Evolutionary conservation across 2,113 vertebrate species (phyloP), one percentile per base, ranked within the genome.

Genomic region (Solenodon paradoxus): DNA sequence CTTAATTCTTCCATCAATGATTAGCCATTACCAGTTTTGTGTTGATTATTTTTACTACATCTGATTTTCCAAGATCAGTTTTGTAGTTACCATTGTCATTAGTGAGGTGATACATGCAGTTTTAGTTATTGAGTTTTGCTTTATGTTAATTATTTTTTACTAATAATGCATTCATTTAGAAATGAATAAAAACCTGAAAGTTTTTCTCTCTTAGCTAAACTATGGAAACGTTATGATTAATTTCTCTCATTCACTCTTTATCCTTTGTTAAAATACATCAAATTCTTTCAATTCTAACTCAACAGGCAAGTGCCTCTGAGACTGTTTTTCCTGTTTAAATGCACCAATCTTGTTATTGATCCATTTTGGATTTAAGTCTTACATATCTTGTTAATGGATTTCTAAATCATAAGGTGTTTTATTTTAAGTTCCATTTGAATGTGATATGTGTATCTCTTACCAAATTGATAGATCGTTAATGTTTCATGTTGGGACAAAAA

Each of bases 391-490:
- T 64, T 88, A 85, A 77, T 96, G 72, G 35, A 77, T 94, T 97
- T 94, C 71, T 93, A 87, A 83, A 85, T 79, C 89, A 64, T 32
- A 93, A 3, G 8, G 9, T 69, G 26, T 11, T 84, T 93, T 80
- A 90, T 79, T 92, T 94, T 63, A 90, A 92, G 92, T 90, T 95
- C 42, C 22, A 66, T 90, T 94, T 77, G 68, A 90, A 84, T 74
- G n/a, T 89, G 26, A 17, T 75, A 26, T 28, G 12, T 80, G 19
- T 77, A 45, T 63, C 53, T 81, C 3, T 66, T 81, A 63, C 28
- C 45, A 66, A 30, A 32, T 66, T 92, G 30, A 57, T 5, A 66
- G 5, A 10, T 83, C 47, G 63, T 88, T 66, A 26, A 87, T 72
- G 75, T 69, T 63, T 69, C n/a, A 40, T 71, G 10, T 75, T 80